Evolutionary conservation across 2,888 invertebrate species (phyloP).

Genomic region (Bruchidius siliquastri): DNA sequence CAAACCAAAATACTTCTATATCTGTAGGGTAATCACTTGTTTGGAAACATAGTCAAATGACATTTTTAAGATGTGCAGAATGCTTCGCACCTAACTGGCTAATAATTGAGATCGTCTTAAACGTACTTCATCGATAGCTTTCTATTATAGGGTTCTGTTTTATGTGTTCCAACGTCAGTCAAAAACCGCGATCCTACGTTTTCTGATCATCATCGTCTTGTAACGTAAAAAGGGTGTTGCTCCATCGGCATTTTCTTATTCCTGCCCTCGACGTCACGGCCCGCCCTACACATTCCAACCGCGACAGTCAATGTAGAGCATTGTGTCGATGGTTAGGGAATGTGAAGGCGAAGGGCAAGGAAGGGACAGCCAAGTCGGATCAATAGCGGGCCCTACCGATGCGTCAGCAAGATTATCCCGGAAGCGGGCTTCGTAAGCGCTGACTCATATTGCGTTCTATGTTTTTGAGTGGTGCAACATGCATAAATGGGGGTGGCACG

Average conservation of each 20-base stretch:
- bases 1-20: too few species aligned
- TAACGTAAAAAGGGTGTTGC: neutral
- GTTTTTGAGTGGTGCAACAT: neutral
- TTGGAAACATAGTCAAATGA: too few species aligned
- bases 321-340: conserved; percentile 44
- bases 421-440: conserved; percentile 6
- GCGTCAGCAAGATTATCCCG: conserved; percentile 31
- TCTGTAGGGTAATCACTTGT: too few species aligned
- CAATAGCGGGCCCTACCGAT: conserved; percentile 37
- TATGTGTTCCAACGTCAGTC: too few species aligned
- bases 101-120: too few species aligned
- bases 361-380: conserved; percentile 30
- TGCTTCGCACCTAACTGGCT: too few species aligned
- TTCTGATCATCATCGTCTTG: too few species aligned
- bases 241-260: neutral
- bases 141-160: too few species aligned
- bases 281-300: neutral
- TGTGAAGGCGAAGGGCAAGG: conserved; percentile 20
- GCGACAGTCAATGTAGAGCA: conserved; percentile 37
- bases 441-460: conserved; percentile 5
- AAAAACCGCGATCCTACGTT: too few species aligned
- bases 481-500: neutral
- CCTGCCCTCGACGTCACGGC: neutral
- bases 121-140: too few species aligned
- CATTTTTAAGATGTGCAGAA: too few species aligned